Evolutionary conservation across 2,888 invertebrate species (phyloP).

Genomic region (Andrena camellia): DNA sequence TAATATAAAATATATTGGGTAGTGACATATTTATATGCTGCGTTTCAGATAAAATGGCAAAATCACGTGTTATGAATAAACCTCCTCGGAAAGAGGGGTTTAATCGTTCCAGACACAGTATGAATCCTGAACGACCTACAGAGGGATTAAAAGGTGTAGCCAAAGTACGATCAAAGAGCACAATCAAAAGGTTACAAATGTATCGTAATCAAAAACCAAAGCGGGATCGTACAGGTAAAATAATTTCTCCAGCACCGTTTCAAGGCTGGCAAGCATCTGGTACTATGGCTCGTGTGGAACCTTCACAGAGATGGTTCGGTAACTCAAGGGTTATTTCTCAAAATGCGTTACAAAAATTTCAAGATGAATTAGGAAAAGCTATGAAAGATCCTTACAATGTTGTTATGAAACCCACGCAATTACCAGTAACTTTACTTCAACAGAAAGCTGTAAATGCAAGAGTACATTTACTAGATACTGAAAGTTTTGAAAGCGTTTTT

Average conservation of each 20-base stretch:
- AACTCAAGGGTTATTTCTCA: constrained; percentile 99
- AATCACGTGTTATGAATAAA: constrained; percentile 90
- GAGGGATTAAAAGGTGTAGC: constrained; percentile 94
- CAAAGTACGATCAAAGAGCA: constrained; percentile 94
- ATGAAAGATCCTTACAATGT: constrained; percentile 98
- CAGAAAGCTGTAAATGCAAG: constrained; percentile 95
- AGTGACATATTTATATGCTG: neutral
- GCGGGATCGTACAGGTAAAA: constrained; percentile 95
- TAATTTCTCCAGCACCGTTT: constrained; percentile 97
- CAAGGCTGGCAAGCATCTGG: constrained; percentile 96
- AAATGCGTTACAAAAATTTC: constrained; percentile 94
- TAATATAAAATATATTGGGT: neutral
- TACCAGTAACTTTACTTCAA: constrained; percentile 97
- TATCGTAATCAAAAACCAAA: constrained; percentile 99
- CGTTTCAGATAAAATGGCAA: constrained; percentile 88
- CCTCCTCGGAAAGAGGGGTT: constrained; percentile 94
- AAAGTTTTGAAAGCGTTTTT: constrained; percentile 97
- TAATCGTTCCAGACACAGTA: constrained; percentile 95
- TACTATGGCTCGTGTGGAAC: constrained; percentile 97
- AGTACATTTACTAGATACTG: constrained; percentile 98
- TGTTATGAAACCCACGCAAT: constrained; percentile 97
- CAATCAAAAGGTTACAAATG: constrained; percentile 98
- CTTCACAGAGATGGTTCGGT: constrained; percentile 99
- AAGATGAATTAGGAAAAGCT: constrained; percentile 97
- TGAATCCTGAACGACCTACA: constrained; percentile 96